Evolutionary conservation across 2,113 vertebrate species (phyloP), one percentile per base, ranked within the genome.

Genomic region (Petromus typicus): DNA sequence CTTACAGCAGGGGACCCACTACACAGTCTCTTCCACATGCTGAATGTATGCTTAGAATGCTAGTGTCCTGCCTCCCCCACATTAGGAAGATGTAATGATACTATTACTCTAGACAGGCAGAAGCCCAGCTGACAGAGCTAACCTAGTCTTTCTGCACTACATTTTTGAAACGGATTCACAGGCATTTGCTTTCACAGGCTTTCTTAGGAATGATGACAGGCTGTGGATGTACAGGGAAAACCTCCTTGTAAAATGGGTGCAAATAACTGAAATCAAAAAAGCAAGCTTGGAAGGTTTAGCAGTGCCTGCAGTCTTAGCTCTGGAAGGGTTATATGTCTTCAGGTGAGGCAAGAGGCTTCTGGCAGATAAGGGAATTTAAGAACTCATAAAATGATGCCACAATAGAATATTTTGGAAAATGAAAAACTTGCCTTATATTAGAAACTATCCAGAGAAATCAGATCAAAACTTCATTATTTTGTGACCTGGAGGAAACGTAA

Each of bases 401-500:
- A 54, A 25, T 4, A 82, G 57, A 59, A 45, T 20, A 7, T 27
- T 86, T 17, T 63, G 56, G 56, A 92, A 82, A 79, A 51, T 56
- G 32, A 32, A 69, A 80, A 45, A 89, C 84, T 6, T 71, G 91
- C 45, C 45, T 81, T 61, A 66, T 37, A 75, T 30, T 54, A 73
- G n/a, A 71, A 69, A 57, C 22, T 66, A 54, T 32, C 73, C 63
- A 45, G 78, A 86, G 90, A 95, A 82, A 92, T 81, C 43, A 30
- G 16, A 32, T 63, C 86, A 67, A 76, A 86, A 82, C 78, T 91
- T 92, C 63, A 83, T 85, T 87, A 95, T 76, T 95, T 84, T 11
- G 1, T 78, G 93, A 89, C 93, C 23, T 87, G 37, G 75, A 89
- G 45, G 78, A 56, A 83, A 92, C 71, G 78, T 2, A 63, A 27